Conservation (phyloP, 2,888 invertebrate species). For the Phengaris arion region DNA sequence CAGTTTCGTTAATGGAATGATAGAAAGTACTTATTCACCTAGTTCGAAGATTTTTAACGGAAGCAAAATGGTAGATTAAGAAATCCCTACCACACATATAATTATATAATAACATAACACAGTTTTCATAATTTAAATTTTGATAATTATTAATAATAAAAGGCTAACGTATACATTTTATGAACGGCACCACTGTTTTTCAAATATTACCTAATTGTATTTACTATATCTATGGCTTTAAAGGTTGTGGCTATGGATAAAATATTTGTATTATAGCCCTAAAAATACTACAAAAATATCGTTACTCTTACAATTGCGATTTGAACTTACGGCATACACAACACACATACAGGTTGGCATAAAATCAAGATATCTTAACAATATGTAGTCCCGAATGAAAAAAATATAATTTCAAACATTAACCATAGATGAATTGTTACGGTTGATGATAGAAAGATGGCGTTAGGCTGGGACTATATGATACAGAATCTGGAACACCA, state of each 20-base stretch:
- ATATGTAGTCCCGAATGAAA: background rate
- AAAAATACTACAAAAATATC: constrained; percentile 24
- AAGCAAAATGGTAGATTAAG: background rate
- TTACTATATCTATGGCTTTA: background rate
- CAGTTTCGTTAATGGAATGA: background rate
- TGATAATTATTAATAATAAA: background rate
- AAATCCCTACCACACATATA: background rate
- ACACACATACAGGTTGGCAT: constrained; percentile 12
- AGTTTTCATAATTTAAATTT: background rate
- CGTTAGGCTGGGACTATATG: background rate
- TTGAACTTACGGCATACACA: constrained; percentile 15
- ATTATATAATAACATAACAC: background rate
- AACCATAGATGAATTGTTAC: background rate
- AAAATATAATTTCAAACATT: background rate
- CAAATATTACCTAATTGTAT: background rate
- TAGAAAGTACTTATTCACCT: background rate
- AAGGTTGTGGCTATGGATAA: constrained; percentile 9
- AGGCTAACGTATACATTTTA: background rate
- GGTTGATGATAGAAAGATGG: background rate
- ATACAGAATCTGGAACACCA: too few relatives aligned
- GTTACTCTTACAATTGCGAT: constrained; percentile 3
- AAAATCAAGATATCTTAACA: background rate
- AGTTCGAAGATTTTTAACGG: constrained; percentile 11
- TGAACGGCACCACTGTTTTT: constrained; percentile 10
- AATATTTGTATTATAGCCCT: constrained; percentile 16